These are phyloP conservation scores for Diorhabda sublineata DNA, from an alignment of 1,140 invertebrate genomes.

Conservation along the genomic window DNA sequence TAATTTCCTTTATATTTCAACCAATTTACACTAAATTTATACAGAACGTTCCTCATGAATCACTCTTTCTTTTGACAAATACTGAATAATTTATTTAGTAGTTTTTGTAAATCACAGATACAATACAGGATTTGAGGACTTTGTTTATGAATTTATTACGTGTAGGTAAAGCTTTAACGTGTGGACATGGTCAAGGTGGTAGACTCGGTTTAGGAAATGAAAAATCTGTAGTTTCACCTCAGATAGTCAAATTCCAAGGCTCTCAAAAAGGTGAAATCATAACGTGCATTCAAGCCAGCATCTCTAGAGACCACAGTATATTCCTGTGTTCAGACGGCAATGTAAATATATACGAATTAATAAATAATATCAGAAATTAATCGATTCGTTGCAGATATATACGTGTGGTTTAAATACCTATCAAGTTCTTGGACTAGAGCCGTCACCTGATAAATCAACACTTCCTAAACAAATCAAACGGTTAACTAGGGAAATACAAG, in stretches of 20 bases:
- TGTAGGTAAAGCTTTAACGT: conserved; percentile 55
- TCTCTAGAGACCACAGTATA: conserved; percentile 62
- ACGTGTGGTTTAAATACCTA: conserved; percentile 63
- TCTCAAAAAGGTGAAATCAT: conserved; percentile 44
- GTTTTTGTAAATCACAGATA: background rate
- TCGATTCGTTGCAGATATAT: conserved; percentile 51
- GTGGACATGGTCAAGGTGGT: conserved; percentile 71
- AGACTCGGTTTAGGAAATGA: conserved; percentile 63
- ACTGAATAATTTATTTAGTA: background rate
- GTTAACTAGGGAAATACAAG: conserved; percentile 44
- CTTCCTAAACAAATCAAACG: conserved; percentile 50
- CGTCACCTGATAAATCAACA: conserved; percentile 50
- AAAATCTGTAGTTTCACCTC: conserved; percentile 54
- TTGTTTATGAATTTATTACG: conserved; percentile 16
- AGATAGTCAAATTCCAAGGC: conserved; percentile 49
- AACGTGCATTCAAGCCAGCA: conserved; percentile 43
- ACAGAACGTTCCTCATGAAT: no score
- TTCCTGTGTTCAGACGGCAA: conserved; percentile 48
- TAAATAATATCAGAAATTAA: conserved; percentile 4
- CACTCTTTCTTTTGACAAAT: no score
- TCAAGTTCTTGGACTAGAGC: conserved; percentile 59
- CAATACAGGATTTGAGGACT: background rate
- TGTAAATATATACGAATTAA: conserved; percentile 17
- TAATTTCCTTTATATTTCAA: no score
- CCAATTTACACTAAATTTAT: no score